These are phyloP conservation scores for Ictalurus punctatus DNA, from an alignment of 2,113 vertebrate genomes.

Conservation along the genomic window DNA sequence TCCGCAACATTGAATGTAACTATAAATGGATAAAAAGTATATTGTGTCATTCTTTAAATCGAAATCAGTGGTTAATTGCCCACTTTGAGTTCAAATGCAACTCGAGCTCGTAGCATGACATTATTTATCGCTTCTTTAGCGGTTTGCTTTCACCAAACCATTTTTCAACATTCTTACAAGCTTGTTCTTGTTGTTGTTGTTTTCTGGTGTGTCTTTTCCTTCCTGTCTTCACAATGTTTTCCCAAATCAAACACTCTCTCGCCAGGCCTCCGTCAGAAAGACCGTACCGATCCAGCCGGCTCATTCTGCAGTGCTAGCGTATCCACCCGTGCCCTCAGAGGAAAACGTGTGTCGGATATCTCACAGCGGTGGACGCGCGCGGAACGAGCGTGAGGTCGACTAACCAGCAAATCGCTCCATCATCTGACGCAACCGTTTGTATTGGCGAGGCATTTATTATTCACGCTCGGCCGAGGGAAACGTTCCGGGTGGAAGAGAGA, in stretches of 20 bases:
- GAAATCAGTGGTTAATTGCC: too few species aligned
- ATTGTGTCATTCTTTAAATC: too few species aligned
- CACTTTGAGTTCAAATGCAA: not conserved
- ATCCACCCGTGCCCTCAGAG: not conserved
- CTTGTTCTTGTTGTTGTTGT: not conserved
- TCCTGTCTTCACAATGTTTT: not conserved
- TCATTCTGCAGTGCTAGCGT: not conserved
- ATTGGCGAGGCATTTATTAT: slow-evolving; percentile 31
- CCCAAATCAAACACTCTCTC: slow-evolving; percentile 9
- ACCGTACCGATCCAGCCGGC: not conserved
- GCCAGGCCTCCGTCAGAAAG: not conserved
- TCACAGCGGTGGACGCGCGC: too few species aligned
- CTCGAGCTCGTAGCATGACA: not conserved
- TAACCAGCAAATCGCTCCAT: slow-evolving; percentile 9
- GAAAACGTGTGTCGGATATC: not conserved
- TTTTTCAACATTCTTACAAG: not conserved
- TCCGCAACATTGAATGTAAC: not conserved
- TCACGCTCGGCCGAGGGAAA: slow-evolving; percentile 10
- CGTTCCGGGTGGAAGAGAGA: slow-evolving; percentile 7
- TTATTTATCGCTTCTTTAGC: not conserved
- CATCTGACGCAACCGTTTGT: slow-evolving; percentile 42
- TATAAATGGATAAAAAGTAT: too few species aligned
- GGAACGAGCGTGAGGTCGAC: not conserved
- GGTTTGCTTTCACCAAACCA: not conserved
- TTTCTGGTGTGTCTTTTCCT: not conserved